These are phyloP conservation scores for Cebus imitator DNA, from an alignment of 2,113 vertebrate genomes.

Conservation along the genomic window DNA sequence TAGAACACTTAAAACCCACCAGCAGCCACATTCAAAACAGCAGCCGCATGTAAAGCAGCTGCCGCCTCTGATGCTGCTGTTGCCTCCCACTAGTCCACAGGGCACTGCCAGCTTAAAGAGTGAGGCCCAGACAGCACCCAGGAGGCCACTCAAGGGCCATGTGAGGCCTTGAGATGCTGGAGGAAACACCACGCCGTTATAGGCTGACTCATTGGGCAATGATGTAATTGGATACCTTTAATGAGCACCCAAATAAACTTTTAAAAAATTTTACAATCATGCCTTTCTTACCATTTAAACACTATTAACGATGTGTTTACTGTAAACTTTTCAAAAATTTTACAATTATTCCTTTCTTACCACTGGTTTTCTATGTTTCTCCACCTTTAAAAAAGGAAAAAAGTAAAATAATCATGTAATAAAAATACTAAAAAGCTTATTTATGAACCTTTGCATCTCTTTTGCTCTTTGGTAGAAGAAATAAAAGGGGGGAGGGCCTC, in stretches of 20 bases:
- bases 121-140: background rate
- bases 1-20: constrained; percentile 52
- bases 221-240: constrained; percentile 28
- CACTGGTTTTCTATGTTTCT: constrained; percentile 35
- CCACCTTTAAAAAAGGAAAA: background rate
- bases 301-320: too few species aligned
- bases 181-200: background rate
- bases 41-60: background rate
- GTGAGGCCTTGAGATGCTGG: background rate
- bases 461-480: constrained; percentile 25
- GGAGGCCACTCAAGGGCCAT: background rate
- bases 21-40: constrained; percentile 42
- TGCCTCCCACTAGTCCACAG: background rate
- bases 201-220: background rate
- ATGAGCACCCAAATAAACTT: constrained; percentile 14
- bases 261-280: background rate
- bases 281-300: background rate
- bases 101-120: background rate
- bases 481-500: background rate
- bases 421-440: constrained; percentile 5
- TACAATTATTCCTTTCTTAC: constrained; percentile 28
- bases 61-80: background rate
- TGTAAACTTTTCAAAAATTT: background rate
- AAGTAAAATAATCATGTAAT: background rate
- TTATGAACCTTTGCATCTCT: background rate